Base-by-base conservation (phyloP, 2,888 invertebrate species). In the Apotomis betuletana region DNA sequence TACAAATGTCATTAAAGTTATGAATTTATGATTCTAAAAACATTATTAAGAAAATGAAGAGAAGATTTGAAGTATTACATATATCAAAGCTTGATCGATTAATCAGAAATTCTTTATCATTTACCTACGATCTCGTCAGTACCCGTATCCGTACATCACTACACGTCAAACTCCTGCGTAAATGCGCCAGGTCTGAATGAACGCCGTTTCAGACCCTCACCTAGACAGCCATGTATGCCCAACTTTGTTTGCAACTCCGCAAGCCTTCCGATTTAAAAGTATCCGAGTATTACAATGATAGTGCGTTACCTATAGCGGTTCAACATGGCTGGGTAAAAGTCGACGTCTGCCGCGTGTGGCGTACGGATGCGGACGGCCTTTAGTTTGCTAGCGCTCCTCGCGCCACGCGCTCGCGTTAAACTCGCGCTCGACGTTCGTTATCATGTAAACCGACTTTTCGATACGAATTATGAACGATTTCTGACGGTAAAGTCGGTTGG, bases 381-480 rank as follows among this genome's bases (percentile, higher is more conserved):
- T 90, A 92, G 92, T 93, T 88, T 89, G 92, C 89, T 89, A 80
- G 90, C 91, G 92, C 90, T 86, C 84, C 83, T 87, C 88, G 92
- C 91, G 91, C 90, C 86, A 92, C 90, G 87, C 88, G 87, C 91
- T 88, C 91, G 92, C 88, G 87, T 85, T 36, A 41, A 78, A 84
- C 74, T 75, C 79, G 76, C 74, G 78, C 79, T 46, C 75, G 80
- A 79, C 80, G 79, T 77, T 77, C 55, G 72, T 78, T 71, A 75
- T 76, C 76, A 75, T 77, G 77, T 76, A 78, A 82, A 81, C 80
- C 77, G 83, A 83, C 81, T 85, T 85, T 83, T 80, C 87, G 87
- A 87, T 84, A 85, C 85, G 85, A 89, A 86, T 91, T 90, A 88
- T 87, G 87, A 88, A 90, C 90, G 85, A 86, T 89, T 87, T 84